Evolutionary conservation across 2,113 vertebrate species (phyloP).

Genomic region (Andinoacara biseriatus): DNA sequence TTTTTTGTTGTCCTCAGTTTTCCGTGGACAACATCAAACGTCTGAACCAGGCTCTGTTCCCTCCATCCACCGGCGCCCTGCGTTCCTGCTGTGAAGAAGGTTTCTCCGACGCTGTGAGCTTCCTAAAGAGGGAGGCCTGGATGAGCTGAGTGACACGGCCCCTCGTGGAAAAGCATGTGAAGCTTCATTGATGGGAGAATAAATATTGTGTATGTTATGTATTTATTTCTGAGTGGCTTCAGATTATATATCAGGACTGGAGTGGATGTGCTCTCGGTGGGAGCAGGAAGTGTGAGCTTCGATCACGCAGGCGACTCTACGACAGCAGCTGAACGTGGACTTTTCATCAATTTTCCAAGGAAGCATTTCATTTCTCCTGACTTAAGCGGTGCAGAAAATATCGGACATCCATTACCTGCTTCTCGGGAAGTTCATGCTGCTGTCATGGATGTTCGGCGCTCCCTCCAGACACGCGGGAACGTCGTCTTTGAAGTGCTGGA

Average conservation of each 20-base stretch:
- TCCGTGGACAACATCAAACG: slow-evolving; percentile 85
- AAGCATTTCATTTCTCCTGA: slow-evolving; percentile 11
- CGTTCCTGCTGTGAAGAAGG: slow-evolving; percentile 78
- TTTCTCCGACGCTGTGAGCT: slow-evolving; percentile 82
- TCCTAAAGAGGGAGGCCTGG: slow-evolving; percentile 85
- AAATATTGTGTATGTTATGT: background rate
- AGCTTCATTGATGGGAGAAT: fast-evolving
- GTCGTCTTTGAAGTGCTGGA: background rate
- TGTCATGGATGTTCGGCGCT: background rate
- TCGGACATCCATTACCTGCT: background rate
- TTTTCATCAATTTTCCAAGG: slow-evolving; percentile 35
- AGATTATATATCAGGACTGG: background rate
- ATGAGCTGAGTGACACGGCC: slow-evolving; percentile 59
- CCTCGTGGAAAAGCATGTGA: background rate
- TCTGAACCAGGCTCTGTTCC: slow-evolving; percentile 86
- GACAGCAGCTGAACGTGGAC: background rate
- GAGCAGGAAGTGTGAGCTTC: background rate
- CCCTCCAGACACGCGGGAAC: background rate
- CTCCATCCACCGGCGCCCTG: slow-evolving; percentile 81
- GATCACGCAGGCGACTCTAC: background rate
- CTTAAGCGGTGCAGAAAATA: slow-evolving; percentile 5
- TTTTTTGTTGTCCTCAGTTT: slow-evolving; percentile 80
- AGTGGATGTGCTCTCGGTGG: background rate
- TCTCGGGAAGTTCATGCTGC: slow-evolving; percentile 18
- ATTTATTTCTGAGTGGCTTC: background rate